Percentiles rank a stretch among this genome's conserved stretches.
Conservation (phyloP, 2,113 vertebrate species). For the Leptodactylus fuscus region DNA sequence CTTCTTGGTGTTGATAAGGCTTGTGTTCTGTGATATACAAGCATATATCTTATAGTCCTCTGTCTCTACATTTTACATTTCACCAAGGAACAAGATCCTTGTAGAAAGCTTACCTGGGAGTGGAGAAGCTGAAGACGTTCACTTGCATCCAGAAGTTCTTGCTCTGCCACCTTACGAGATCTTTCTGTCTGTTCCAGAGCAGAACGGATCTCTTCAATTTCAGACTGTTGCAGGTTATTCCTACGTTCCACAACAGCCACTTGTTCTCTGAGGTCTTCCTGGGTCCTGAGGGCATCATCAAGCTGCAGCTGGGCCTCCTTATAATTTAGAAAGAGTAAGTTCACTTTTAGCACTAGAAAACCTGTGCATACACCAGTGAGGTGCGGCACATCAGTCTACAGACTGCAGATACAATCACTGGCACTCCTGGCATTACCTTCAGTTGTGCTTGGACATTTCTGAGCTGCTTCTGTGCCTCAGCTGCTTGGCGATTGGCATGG, state of each 20-base stretch:
- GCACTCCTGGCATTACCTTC: constrained; percentile 66
- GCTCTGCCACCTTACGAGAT: constrained; percentile 77
- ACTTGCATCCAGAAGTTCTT: constrained; percentile 82
- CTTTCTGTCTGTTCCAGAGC: constrained; percentile 86
- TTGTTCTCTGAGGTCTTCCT: constrained; percentile 82
- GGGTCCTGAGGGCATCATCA: constrained; percentile 79
- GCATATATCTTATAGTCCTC: not conserved
- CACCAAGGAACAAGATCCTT: too few species aligned
- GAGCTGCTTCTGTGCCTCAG: constrained; percentile 78
- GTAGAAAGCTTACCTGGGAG: constrained; percentile 74
- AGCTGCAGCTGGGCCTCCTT: constrained; percentile 88
- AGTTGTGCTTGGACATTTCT: constrained; percentile 74
- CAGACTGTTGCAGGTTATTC: constrained; percentile 77
- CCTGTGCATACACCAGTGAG: too few species aligned
- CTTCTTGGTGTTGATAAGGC: constrained; percentile 77
- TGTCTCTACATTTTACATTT: not conserved
- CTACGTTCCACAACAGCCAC: constrained; percentile 76
- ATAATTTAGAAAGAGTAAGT: not conserved
- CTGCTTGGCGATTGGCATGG: constrained; percentile 73
- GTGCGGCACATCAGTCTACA: constrained; percentile 75
- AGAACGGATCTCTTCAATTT: constrained; percentile 79
- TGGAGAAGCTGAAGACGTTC: constrained; percentile 81
- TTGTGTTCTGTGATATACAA: constrained; percentile 73
- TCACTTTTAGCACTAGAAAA: too few species aligned
- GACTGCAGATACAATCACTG: too few species aligned